A percentile compares a stretch with the other conserved stretches of the same genome.
phyloP scores from a whole-genome alignment of 2,888 invertebrate genomes.

The Amblyjoppa proteus region DNA sequence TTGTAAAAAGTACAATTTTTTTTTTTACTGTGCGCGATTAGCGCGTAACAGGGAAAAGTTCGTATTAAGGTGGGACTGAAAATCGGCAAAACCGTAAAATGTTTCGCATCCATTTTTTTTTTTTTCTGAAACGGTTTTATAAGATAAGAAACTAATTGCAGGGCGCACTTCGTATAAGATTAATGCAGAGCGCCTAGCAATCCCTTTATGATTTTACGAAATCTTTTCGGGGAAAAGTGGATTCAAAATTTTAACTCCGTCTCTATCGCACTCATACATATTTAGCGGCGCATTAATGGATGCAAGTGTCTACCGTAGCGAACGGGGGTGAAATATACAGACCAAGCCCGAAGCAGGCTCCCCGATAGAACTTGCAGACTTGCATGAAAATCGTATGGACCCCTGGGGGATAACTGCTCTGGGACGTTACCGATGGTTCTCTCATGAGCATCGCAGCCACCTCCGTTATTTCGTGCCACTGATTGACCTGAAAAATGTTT shows the following conservation, averaged over 20 bases:
- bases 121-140: too few relatives aligned
- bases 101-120: too few relatives aligned
- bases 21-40: not conserved
- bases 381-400: constrained; percentile 85
- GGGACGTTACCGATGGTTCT: constrained; percentile 76
- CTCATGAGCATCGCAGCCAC: constrained; percentile 79
- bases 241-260: too few relatives aligned
- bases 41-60: not conserved
- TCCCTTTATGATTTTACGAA: too few relatives aligned
- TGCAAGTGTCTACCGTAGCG: not conserved
- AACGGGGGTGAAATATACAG: constrained; percentile 25
- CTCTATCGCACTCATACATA: too few relatives aligned
- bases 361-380: constrained; percentile 87
- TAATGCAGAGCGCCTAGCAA: too few relatives aligned
- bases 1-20: too few relatives aligned
- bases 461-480: constrained; percentile 83
- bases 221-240: too few relatives aligned
- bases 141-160: too few relatives aligned
- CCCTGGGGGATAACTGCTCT: constrained; percentile 74
- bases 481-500: constrained; percentile 74
- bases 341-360: constrained; percentile 90
- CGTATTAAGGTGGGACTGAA: too few relatives aligned
- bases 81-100: too few relatives aligned
- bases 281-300: not conserved
- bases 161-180: too few relatives aligned